Percentiles rank a stretch among this genome's conserved stretches.
These are phyloP conservation scores for Platygyra sinensis DNA, from an alignment of 64 coral and sea anemone species.

Conservation along the genomic window DNA sequence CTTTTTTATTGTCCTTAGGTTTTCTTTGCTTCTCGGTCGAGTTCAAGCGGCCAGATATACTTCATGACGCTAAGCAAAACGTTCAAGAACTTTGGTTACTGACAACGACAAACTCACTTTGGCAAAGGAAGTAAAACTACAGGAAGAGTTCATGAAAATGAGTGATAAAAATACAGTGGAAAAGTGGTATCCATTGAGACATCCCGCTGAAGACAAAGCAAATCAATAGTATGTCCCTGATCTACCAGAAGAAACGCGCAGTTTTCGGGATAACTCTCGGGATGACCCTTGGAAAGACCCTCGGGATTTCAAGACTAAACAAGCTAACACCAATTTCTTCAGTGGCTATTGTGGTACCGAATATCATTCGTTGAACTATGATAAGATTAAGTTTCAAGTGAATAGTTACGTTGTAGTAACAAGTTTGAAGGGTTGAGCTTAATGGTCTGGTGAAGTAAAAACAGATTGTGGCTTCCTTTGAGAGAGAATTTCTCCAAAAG, in stretches of 20 bases:
- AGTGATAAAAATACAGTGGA: background rate
- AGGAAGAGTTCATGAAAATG: background rate
- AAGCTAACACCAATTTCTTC: background rate
- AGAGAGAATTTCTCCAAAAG: background rate
- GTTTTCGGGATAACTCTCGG: background rate
- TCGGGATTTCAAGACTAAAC: background rate
- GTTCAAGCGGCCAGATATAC: conserved; percentile 94
- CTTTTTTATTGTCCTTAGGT: conserved; percentile 48
- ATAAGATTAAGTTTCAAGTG: background rate
- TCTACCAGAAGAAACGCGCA: background rate
- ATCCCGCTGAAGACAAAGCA: background rate
- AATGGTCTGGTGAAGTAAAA: no score
- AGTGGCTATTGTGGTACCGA: background rate
- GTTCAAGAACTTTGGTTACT: conserved; percentile 98
- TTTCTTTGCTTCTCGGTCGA: conserved; percentile 96
- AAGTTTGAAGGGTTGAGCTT: background rate
- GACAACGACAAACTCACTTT: background rate
- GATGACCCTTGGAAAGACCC: background rate
- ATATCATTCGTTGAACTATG: background rate
- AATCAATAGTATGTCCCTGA: background rate
- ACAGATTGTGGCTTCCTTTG: no score
- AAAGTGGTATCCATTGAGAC: background rate
- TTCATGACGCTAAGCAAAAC: conserved; percentile 98
- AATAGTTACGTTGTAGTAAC: background rate
- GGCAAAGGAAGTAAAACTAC: background rate